These are phyloP conservation scores for Cordilura impudica DNA, from an alignment of 2,888 invertebrate species.

Conservation along the genomic window DNA sequence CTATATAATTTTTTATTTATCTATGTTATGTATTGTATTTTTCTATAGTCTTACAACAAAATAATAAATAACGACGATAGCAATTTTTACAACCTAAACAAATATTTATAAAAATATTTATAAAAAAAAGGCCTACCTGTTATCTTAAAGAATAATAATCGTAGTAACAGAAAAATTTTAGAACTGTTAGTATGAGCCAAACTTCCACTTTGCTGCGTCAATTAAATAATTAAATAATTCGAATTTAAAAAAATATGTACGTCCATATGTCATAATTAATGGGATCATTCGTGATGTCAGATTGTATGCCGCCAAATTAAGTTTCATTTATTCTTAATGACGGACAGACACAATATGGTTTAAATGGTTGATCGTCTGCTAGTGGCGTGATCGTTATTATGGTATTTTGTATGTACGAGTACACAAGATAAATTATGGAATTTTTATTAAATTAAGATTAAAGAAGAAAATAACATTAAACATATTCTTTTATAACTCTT, in stretches of 20 bases:
- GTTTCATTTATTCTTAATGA: not conserved
- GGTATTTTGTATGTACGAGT: too few relatives aligned
- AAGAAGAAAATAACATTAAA: not conserved
- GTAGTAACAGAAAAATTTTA: not conserved
- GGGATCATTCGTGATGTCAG: not conserved
- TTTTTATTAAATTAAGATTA: too few relatives aligned
- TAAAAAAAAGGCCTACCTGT: too few relatives aligned
- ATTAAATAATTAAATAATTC: not conserved
- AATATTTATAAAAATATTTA: too few relatives aligned
- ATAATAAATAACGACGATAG: too few relatives aligned
- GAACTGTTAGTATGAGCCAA: not conserved
- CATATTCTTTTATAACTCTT: not conserved
- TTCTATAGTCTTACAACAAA: too few relatives aligned
- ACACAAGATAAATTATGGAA: too few relatives aligned
- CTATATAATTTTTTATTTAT: too few relatives aligned
- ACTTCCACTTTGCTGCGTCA: not conserved
- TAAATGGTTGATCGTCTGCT: not conserved
- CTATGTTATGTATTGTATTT: too few relatives aligned
- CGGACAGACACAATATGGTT: conserved; percentile 7
- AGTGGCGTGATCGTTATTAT: not conserved
- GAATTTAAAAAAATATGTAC: not conserved
- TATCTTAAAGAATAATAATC: not conserved
- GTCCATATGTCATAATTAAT: not conserved
- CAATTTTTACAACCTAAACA: too few relatives aligned
- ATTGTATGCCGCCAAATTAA: not conserved